Percentiles rank a stretch among this genome's conserved stretches.
Conservation (phyloP, 2,888 invertebrate genomes). For the Hetaerina titia region DNA sequence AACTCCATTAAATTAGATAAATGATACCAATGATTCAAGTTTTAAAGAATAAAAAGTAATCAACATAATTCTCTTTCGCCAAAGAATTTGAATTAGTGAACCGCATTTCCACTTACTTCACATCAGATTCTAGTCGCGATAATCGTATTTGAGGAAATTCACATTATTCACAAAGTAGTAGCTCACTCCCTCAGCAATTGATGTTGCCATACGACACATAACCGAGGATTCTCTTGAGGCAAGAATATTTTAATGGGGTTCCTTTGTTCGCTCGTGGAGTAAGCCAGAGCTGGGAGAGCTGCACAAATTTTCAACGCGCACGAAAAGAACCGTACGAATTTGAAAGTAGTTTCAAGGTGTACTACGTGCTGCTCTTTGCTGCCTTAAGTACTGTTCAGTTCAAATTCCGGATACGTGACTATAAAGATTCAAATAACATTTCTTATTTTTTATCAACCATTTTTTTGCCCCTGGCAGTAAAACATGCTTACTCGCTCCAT, state of each 20-base stretch:
- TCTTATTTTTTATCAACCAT: too few species aligned
- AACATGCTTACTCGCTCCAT: too few species aligned
- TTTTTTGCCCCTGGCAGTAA: too few species aligned
- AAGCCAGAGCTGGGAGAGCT: background rate
- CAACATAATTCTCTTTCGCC: too few species aligned
- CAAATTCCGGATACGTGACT: background rate
- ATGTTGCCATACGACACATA: background rate
- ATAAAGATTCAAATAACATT: background rate
- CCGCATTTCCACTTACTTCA: background rate
- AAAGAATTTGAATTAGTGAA: too few species aligned
- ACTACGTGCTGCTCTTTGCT: background rate
- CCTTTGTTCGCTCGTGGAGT: background rate
- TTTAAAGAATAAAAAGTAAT: background rate
- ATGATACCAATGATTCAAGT: background rate
- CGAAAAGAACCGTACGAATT: background rate
- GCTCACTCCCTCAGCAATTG: too few species aligned
- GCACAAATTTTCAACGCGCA: background rate
- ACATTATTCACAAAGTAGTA: too few species aligned
- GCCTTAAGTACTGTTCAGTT: background rate
- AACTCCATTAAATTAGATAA: background rate
- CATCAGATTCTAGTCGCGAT: too few species aligned
- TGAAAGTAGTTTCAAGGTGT: background rate
- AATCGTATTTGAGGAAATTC: too few species aligned
- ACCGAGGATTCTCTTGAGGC: background rate
- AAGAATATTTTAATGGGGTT: background rate